Evolutionary conservation across 2,888 invertebrate genomes (phyloP), one percentile per base, ranked within the genome.

Genomic region (Alcis repandata): DNA sequence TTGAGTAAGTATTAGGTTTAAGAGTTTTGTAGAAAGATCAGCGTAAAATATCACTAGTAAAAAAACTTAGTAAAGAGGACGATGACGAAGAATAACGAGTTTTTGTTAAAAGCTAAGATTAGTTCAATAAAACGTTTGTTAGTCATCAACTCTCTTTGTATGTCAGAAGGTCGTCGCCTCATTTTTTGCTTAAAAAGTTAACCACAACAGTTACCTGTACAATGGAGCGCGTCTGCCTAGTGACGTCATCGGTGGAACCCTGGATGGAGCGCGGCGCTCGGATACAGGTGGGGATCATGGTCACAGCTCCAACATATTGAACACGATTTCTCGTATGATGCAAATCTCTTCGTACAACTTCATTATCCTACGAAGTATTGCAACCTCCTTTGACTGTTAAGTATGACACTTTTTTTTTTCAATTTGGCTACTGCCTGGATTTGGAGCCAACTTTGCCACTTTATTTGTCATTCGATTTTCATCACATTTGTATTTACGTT

Each of bases 191-290:
- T 51, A 20, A 48, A 40, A 19, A 10, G n/a, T 56, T 38, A 41
- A 38, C 17, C 2, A 27, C 40, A 51, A 49, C 70, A 71, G 69
- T 74, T 88, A 95, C 96, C 96, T 96, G 96, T 79, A 95, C 95
- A 85, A 95, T 96, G 82, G 95, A 96, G 82, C 94, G 95, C 69
- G 95, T 95, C 87, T 95, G 95, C 68, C 95, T 90, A 57, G 94
- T 95, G 88, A 97, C 95, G 89, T 97, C 97, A 90, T 97, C 97
- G 71, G 95, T 95, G 74, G 97, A 96, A 78, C 96, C 96, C 89
- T 96, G 96, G 80, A 95, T 95, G 72, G 95, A 94, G 72, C 96
- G 95, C 74, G 96, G 95, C 51, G 96, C 95, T 83, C 95, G 92
- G 77, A 96, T 96, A 83, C 96, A 96, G 78, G 95, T 95, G 48